These are phyloP conservation scores for Acromyrmex echinatior DNA, from an alignment of 1,140 invertebrate species.

Conservation along the genomic window DNA sequence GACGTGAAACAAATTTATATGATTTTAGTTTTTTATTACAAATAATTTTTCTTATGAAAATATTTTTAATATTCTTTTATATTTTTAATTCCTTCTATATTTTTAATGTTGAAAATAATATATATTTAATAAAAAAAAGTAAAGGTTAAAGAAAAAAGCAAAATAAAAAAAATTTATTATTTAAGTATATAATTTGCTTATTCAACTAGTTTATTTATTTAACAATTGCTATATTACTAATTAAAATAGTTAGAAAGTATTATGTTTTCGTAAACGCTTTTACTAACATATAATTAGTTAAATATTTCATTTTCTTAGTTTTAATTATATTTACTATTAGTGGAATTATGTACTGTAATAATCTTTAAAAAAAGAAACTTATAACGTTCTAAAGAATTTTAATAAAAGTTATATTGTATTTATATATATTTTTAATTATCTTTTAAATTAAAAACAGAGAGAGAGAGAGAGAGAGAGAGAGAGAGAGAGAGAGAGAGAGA, in stretches of 20 bases:
- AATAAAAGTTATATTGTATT: not conserved
- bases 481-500: not conserved
- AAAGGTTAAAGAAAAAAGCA: not conserved
- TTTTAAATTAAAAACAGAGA: not conserved
- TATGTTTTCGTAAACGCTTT: not conserved
- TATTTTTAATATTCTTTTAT: not conserved
- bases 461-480: not conserved
- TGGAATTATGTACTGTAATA: too few species aligned
- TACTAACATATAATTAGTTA: not conserved
- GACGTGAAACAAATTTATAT: constrained; percentile 11
- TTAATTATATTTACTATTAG: not conserved
- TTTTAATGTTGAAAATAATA: not conserved
- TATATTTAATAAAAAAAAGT: not conserved
- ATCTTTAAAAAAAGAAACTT: not conserved
- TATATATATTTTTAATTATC: not conserved
- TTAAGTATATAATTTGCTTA: not conserved
- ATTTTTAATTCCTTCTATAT: not conserved
- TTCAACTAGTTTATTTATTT: not conserved
- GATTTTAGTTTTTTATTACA: not conserved
- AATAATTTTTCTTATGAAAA: not conserved
- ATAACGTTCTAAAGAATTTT: not conserved
- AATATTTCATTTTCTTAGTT: not conserved
- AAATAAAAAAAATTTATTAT: not conserved
- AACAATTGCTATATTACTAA: constrained; percentile 24
- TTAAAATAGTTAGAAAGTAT: not conserved